These are phyloP conservation scores for Epicauta chinensis DNA, from an alignment of 1,140 invertebrate genomes.

Conservation along the genomic window DNA sequence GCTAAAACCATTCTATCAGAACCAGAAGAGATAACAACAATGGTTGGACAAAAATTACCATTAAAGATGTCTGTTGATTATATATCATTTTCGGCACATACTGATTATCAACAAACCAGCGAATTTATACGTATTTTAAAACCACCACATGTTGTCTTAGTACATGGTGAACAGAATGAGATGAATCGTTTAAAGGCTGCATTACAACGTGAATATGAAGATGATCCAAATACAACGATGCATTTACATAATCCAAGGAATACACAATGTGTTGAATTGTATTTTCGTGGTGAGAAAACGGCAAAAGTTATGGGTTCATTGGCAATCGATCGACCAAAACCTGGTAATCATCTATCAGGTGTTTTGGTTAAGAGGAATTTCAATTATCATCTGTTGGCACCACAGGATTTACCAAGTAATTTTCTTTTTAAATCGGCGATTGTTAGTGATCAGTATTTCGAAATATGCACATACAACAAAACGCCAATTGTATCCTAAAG, in stretches of 20 bases:
- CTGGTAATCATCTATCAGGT: slow-evolving; percentile 78
- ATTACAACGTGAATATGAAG: slow-evolving; percentile 90
- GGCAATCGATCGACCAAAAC: slow-evolving; percentile 74
- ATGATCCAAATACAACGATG: slow-evolving; percentile 79
- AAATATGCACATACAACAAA: no score
- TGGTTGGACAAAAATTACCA: slow-evolving; percentile 92
- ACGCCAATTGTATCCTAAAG: no score
- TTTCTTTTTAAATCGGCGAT: no score
- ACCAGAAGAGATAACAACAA: slow-evolving; percentile 94
- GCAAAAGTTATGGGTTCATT: slow-evolving; percentile 95
- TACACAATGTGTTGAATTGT: slow-evolving; percentile 85
- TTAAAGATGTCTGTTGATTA: slow-evolving; percentile 98
- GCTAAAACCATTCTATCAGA: slow-evolving; percentile 97
- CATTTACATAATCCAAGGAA: slow-evolving; percentile 95
- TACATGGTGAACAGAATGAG: slow-evolving; percentile 98
- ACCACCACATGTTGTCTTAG: slow-evolving; percentile 92
- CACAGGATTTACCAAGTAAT: slow-evolving; percentile 82
- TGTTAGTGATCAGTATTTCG: no score
- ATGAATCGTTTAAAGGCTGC: slow-evolving; percentile 95
- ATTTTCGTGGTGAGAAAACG: slow-evolving; percentile 96
- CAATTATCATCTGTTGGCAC: slow-evolving; percentile 92
- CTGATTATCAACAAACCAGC: slow-evolving; percentile 97
- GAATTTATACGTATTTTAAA: slow-evolving; percentile 93
- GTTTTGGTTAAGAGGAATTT: slow-evolving; percentile 97
- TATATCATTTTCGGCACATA: slow-evolving; percentile 99